phyloP scores from a whole-genome alignment of 2,113 vertebrate species.

The Sterna hirundo region DNA sequence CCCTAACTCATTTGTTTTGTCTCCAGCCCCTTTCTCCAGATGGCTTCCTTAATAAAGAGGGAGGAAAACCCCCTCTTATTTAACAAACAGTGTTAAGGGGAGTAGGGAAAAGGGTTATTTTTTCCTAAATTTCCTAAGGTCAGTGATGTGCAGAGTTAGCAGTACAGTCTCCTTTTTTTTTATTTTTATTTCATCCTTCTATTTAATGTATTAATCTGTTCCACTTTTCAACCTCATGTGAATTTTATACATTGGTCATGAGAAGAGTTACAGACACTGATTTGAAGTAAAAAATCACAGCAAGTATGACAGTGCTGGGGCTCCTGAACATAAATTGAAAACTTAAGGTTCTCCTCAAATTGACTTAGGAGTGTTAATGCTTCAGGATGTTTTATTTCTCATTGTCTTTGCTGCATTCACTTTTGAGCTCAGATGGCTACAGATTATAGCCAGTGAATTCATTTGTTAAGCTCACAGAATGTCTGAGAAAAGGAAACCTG shows the following conservation, averaged over 20 bases:
- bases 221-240: not conserved
- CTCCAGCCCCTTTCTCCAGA: not conserved
- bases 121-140: not conserved
- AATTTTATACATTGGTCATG: not conserved
- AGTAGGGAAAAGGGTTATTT: not conserved
- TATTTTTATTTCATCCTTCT: not conserved
- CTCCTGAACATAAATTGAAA: not conserved
- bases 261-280: not conserved
- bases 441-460: not conserved
- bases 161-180: not conserved
- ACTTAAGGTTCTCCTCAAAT: not conserved
- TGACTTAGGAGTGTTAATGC: not conserved
- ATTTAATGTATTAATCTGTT: not conserved
- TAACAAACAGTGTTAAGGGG: not conserved
- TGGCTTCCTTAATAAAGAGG: not conserved
- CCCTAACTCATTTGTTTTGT: not conserved
- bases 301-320: not conserved
- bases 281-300: not conserved
- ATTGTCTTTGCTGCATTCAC: not conserved
- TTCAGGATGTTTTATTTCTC: not conserved
- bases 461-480: not conserved
- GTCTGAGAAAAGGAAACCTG: not conserved
- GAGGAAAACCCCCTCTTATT: rapidly evolving
- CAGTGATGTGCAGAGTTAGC: not conserved
- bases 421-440: not conserved